phyloP scores from a whole-genome alignment of 2,888 invertebrate genomes.

The Hirudinaria manillensis region DNA sequence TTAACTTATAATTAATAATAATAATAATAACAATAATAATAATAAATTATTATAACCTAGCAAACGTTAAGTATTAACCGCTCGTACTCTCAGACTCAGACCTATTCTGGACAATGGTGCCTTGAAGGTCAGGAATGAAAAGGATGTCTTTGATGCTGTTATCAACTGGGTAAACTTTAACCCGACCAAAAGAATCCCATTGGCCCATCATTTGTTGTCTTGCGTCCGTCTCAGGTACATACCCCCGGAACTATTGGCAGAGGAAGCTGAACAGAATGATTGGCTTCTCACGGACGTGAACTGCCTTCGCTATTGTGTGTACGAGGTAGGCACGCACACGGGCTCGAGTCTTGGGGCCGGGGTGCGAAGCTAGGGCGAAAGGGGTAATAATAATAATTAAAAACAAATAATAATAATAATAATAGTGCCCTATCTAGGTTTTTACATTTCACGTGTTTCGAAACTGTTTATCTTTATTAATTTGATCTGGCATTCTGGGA shows the following conservation, averaged over 20 bases:
- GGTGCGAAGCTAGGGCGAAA: neutral
- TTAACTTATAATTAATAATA: no score
- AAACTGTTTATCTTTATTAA: neutral
- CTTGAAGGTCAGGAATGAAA: constrained; percentile 15
- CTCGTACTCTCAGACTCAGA: neutral
- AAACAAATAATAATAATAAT: neutral
- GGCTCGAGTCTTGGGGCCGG: no score
- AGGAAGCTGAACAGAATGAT: constrained; percentile 15
- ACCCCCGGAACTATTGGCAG: neutral
- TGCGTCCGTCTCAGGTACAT: constrained; percentile 21
- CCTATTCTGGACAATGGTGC: constrained; percentile 20
- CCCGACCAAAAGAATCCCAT: neutral
- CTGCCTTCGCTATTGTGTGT: constrained; percentile 16
- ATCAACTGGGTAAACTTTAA: constrained; percentile 26
- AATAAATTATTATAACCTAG: no score
- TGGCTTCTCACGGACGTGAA: constrained; percentile 26
- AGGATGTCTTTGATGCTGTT: constrained; percentile 28
- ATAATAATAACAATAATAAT: no score
- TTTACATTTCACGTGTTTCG: no score
- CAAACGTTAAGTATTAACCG: no score
- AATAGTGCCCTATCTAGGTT: no score
- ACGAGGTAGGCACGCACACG: neutral
- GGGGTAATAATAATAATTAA: neutral
- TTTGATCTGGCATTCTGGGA: neutral
- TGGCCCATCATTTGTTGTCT: constrained; percentile 1